Percentiles rank a stretch among this genome's conserved stretches.
These are phyloP conservation scores for Papilio polytes DNA, from an alignment of 1,140 invertebrate species.

Conservation along the genomic window DNA sequence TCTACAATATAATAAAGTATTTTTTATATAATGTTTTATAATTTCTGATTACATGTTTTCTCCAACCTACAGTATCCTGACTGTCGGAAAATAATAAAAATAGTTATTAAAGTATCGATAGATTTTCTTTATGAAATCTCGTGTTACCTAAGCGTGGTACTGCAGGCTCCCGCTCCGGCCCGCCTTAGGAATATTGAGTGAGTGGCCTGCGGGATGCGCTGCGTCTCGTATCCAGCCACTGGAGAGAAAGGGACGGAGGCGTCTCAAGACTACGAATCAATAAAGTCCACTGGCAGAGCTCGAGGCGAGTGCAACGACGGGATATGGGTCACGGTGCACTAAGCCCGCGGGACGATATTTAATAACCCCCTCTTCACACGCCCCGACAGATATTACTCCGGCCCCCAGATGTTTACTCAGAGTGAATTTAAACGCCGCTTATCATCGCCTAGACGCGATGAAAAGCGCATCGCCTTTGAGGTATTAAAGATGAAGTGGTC, in stretches of 20 bases:
- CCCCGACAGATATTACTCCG: constrained; percentile 70
- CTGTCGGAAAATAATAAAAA: neutral
- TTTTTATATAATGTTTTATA: too few species aligned
- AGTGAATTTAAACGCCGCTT: constrained; percentile 50
- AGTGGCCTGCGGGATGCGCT: constrained; percentile 65
- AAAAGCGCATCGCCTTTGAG: constrained; percentile 31
- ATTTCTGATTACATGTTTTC: too few species aligned
- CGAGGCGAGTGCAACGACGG: constrained; percentile 70
- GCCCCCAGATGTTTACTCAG: constrained; percentile 52
- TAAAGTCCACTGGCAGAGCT: constrained; percentile 81
- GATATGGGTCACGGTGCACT: constrained; percentile 80
- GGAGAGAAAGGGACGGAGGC: constrained; percentile 65
- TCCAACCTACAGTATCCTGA: neutral
- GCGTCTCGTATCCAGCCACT: constrained; percentile 44
- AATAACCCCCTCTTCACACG: constrained; percentile 66
- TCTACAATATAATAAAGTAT: too few species aligned
- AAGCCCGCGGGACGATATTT: constrained; percentile 71
- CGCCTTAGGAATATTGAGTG: constrained; percentile 77
- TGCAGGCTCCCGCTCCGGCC: constrained; percentile 67
- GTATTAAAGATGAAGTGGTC: constrained; percentile 15
- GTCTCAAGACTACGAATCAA: constrained; percentile 83
- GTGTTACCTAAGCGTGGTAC: constrained; percentile 66
- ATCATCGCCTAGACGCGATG: constrained; percentile 36
- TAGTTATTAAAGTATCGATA: constrained; percentile 34
- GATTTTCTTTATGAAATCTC: constrained; percentile 54